Conservation (phyloP, 2,888 invertebrate genomes). For the Caenorhabditis sp. region DNA sequence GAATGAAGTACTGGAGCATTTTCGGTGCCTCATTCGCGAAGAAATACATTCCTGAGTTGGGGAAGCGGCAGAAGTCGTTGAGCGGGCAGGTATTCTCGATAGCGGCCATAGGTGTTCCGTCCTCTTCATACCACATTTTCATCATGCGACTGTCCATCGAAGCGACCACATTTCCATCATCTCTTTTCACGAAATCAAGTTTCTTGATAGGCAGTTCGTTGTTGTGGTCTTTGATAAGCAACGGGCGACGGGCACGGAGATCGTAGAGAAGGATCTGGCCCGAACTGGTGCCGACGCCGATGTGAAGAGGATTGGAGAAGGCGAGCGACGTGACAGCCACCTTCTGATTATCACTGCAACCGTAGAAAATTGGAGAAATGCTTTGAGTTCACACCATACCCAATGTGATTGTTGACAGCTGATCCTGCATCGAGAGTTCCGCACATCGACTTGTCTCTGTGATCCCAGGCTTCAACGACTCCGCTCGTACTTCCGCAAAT, state of each 20-base stretch:
- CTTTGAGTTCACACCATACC: too few relatives aligned
- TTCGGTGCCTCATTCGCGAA: constrained; percentile 95
- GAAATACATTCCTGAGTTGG: constrained; percentile 84
- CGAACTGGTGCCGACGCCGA: constrained; percentile 92
- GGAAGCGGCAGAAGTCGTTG: constrained; percentile 85
- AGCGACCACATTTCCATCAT: constrained; percentile 85
- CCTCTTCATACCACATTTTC: constrained; percentile 90
- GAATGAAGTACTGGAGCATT: constrained; percentile 91
- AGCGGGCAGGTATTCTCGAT: constrained; percentile 87
- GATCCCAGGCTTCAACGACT: constrained; percentile 96
- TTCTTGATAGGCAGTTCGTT: constrained; percentile 92
- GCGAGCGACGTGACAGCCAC: constrained; percentile 85
- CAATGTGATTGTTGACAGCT: constrained; percentile 44
- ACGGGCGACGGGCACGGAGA: constrained; percentile 91
- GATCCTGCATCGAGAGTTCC: constrained; percentile 89
- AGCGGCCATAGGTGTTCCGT: constrained; percentile 92
- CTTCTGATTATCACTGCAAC: constrained; percentile 43
- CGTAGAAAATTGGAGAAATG: background rate
- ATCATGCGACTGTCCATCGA: constrained; percentile 91
- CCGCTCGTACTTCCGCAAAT: constrained; percentile 83
- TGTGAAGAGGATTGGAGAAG: constrained; percentile 81
- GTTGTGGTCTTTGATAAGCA: constrained; percentile 93
- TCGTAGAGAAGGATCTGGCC: constrained; percentile 92
- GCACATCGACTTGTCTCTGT: constrained; percentile 86
- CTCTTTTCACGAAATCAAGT: constrained; percentile 85